These are phyloP conservation scores for Tachystola acroxantha DNA, from an alignment of 2,888 invertebrate species.

Conservation along the genomic window DNA sequence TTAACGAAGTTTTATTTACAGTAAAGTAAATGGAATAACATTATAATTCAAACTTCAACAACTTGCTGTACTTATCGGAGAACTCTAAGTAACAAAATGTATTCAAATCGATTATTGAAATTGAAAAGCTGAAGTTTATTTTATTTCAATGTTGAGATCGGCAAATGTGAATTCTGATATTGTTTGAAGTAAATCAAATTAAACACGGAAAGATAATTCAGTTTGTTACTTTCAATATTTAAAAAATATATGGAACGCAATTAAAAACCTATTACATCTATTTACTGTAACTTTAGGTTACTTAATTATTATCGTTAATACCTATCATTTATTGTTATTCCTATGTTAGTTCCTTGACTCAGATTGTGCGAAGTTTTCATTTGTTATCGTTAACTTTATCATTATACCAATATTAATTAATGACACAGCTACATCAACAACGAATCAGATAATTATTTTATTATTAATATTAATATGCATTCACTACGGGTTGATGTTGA, in stretches of 20 bases:
- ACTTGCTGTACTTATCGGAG: slow-evolving; percentile 9
- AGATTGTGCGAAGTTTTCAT: slow-evolving; percentile 72
- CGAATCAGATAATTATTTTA: slow-evolving; percentile 38
- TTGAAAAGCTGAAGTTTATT: not conserved
- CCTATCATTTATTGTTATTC: slow-evolving; percentile 53
- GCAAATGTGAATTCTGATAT: too few species aligned
- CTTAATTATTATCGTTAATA: slow-evolving; percentile 38
- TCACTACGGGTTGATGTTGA: slow-evolving; percentile 49
- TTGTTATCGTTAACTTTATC: slow-evolving; percentile 34
- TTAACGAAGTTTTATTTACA: slow-evolving; percentile 55
- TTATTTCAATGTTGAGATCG: not conserved
- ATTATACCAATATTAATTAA: slow-evolving; percentile 35
- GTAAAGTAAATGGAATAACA: slow-evolving; percentile 40
- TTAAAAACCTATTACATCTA: slow-evolving; percentile 30
- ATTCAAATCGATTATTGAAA: not conserved
- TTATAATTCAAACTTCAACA: slow-evolving; percentile 26
- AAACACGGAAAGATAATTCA: too few species aligned
- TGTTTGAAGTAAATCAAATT: too few species aligned
- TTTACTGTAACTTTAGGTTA: slow-evolving; percentile 34
- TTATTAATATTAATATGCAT: slow-evolving; percentile 30
- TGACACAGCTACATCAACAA: slow-evolving; percentile 68
- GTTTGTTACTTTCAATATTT: too few species aligned
- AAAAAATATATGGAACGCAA: slow-evolving; percentile 23
- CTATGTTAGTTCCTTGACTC: slow-evolving; percentile 69
- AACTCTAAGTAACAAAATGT: not conserved